Evolutionary conservation across 2,113 vertebrate genomes (phyloP).

Genomic region (Carassius auratus): DNA sequence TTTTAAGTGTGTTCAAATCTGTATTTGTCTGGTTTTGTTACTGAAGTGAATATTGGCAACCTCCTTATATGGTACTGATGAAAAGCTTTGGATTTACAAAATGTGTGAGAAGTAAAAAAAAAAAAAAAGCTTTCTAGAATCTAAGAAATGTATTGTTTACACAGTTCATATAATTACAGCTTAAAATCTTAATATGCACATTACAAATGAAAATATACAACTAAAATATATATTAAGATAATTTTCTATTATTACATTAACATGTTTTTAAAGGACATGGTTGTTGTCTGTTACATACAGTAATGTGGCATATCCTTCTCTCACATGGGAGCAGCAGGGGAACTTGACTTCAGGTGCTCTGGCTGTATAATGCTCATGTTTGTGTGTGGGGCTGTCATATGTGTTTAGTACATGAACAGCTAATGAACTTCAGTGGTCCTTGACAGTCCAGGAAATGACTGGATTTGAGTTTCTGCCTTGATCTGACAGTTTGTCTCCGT

Average conservation of each 20-base stretch:
- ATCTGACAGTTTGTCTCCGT: conserved; percentile 61
- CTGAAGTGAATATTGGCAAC: too few species aligned
- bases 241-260: background rate
- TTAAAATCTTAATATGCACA: too few species aligned
- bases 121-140: too few species aligned
- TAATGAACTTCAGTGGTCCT: background rate
- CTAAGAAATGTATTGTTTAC: background rate
- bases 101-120: too few species aligned
- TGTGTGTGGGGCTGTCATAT: conserved; percentile 2
- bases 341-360: conserved; percentile 2
- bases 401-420: conserved; percentile 24
- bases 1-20: too few species aligned
- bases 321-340: background rate
- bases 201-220: too few species aligned
- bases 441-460: conserved; percentile 42
- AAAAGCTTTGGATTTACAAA: too few species aligned
- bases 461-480: conserved; percentile 47
- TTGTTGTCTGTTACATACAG: background rate
- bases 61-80: too few species aligned
- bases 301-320: background rate
- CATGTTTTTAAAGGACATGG: background rate
- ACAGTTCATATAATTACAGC: background rate
- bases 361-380: background rate
- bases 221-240: background rate
- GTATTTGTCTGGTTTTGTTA: too few species aligned